A percentile compares a stretch with the other conserved stretches of the same genome.
phyloP scores from a whole-genome alignment of 2,888 invertebrate species.

The Heteromurus nitidus region DNA sequence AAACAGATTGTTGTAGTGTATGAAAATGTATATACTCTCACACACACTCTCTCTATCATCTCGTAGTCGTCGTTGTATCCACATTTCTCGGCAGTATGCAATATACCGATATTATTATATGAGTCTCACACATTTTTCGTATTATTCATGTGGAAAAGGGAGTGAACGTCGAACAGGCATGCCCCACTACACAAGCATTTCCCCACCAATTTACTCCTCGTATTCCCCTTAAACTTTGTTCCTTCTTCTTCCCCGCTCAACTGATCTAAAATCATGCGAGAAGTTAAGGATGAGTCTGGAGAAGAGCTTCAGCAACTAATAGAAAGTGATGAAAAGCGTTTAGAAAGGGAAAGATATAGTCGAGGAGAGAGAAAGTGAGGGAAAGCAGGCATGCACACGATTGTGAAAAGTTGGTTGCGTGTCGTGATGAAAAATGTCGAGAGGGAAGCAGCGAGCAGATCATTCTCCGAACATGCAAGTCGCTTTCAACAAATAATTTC shows the following conservation, averaged over 20 bases:
- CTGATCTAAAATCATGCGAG: constrained; percentile 29
- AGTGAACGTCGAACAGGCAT: too few relatives aligned
- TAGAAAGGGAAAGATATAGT: neutral
- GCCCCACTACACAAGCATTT: neutral
- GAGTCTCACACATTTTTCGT: too few relatives aligned
- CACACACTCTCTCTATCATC: too few relatives aligned
- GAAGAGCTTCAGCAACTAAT: neutral
- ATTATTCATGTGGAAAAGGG: too few relatives aligned
- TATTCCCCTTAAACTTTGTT: neutral
- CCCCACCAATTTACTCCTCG: constrained; percentile 1
- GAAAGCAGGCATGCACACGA: too few relatives aligned
- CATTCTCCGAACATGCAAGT: neutral
- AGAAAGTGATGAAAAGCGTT: neutral
- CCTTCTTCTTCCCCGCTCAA: constrained; percentile 8
- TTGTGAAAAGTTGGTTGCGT: constrained; percentile 16
- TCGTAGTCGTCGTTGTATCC: too few relatives aligned
- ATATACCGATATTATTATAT: too few relatives aligned
- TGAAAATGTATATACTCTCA: too few relatives aligned
- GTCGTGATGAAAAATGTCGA: constrained; percentile 24
- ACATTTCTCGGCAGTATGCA: too few relatives aligned
- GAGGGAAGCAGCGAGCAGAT: constrained; percentile 4
- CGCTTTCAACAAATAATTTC: constrained; percentile 9
- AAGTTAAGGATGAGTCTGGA: constrained; percentile 22
- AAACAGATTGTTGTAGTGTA: too few relatives aligned
- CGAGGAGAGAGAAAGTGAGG: neutral